Percentiles rank a stretch among this genome's conserved stretches.
Conservation (phyloP, 2,113 vertebrate species). For the Anolis sagrei region DNA sequence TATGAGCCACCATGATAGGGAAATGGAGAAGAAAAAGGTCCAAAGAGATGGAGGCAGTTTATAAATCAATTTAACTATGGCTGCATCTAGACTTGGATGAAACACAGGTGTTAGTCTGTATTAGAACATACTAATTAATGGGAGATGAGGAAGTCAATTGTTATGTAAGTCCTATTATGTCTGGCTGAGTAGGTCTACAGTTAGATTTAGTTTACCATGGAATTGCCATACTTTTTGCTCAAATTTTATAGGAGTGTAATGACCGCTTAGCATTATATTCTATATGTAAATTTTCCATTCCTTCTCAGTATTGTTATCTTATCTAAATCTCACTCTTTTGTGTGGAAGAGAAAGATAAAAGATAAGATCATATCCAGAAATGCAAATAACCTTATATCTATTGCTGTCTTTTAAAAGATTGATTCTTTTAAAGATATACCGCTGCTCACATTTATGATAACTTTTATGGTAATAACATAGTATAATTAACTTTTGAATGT, state of each 20-base stretch:
- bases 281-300: not conserved
- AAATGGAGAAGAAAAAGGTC: too few species aligned
- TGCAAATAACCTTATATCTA: too few species aligned
- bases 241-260: not conserved
- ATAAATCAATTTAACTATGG: constrained; percentile 48
- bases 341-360: not conserved
- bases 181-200: too few species aligned
- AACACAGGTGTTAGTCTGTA: too few species aligned
- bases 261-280: not conserved
- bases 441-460: not conserved
- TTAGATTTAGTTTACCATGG: not conserved
- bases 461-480: not conserved
- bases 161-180: too few species aligned
- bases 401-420: not conserved
- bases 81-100: not conserved
- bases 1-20: not conserved
- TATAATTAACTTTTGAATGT: not conserved
- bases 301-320: not conserved
- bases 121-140: too few species aligned
- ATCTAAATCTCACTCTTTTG: not conserved
- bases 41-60: not conserved
- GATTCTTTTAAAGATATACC: not conserved
- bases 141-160: too few species aligned
- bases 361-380: too few species aligned
- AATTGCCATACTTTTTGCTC: not conserved